phyloP scores from a whole-genome alignment of 2,888 invertebrate species.

The Apoda limacodes region DNA sequence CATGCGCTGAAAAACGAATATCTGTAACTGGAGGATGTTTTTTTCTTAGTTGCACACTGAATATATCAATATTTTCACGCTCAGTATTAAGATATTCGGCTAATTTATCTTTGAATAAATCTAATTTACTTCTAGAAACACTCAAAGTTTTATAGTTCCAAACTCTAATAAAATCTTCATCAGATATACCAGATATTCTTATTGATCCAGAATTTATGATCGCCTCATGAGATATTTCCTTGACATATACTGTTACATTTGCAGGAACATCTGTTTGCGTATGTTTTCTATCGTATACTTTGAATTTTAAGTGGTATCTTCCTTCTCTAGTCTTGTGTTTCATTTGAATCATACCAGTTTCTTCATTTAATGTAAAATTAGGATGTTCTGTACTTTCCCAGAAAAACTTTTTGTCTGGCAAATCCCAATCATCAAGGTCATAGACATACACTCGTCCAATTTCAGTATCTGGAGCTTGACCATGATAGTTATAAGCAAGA shows the following conservation, averaged over 20 bases:
- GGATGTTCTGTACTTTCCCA: constrained; percentile 91
- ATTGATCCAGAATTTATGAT: constrained; percentile 96
- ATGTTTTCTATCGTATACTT: constrained; percentile 94
- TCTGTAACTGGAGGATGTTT: constrained; percentile 92
- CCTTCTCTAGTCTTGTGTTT: constrained; percentile 92
- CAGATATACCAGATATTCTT: constrained; percentile 91
- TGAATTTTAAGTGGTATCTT: constrained; percentile 82
- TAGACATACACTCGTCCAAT: constrained; percentile 97
- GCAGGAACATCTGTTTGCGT: constrained; percentile 95
- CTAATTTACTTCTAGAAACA: constrained; percentile 87
- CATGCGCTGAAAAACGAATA: constrained; percentile 93
- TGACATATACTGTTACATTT: constrained; percentile 95
- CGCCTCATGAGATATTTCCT: constrained; percentile 95
- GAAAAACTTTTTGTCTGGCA: constrained; percentile 96
- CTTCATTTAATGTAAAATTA: constrained; percentile 88
- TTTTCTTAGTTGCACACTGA: constrained; percentile 91
- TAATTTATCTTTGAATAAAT: constrained; percentile 89
- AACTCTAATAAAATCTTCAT: constrained; percentile 95
- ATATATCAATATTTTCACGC: constrained; percentile 92
- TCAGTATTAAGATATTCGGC: constrained; percentile 87
- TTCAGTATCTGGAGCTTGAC: constrained; percentile 89
- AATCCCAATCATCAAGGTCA: constrained; percentile 98
- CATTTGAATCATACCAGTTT: constrained; percentile 97
- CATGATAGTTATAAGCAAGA: constrained; percentile 96
- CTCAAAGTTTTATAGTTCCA: constrained; percentile 93